Base-by-base conservation (phyloP, 2,797 vertebrate species). In the Alosa sapidissima region DNA sequence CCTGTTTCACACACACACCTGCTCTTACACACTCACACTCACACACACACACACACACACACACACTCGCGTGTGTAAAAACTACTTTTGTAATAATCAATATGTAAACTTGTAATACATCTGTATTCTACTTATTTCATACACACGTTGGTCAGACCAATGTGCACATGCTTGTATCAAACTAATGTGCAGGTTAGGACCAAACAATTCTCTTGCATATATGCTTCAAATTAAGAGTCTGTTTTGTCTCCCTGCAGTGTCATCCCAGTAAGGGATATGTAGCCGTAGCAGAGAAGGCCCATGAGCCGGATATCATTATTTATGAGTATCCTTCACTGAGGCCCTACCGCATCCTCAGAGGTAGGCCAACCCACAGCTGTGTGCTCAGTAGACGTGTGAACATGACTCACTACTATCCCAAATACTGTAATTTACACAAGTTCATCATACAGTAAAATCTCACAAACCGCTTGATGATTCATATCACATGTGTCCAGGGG, bases 231-330 rank as follows among this genome's bases (percentile, higher is more conserved):
- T 8, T 16, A 13, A 72, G 8, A 16, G 16, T 36, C 13, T 78
- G 36, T 21, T 75, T 75, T 47, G 16, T 78, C 14, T 78, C 11
- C 28, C 45, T 47, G 36, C 41, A 99, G 98, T 93, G 94, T 83
- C 96, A 98, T 83, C 97, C 97, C 3, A 89, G 87, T 86, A 96
- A 93, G 93, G 91, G 92, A 65, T 94, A 96, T 91, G 96, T 99
- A 89, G 94, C 92, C 54, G 94, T 97, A 83, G 98, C 97, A 90
- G 98, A 99, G 91, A 99, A 99, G 89, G 98, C 98, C 89, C 87
- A 86, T 85, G 93, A 91, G 68, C 98, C 98, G 47, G 86, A 94
- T 87, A 94, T 99, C 89, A 92, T 98, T 5, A 90, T 99, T 87
- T 99, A 98, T 45, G 94, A 97, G 81, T 98, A 95, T 87, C 96